Conservation (phyloP, 2,113 vertebrate genomes). For the Archocentrus centrarchus region DNA sequence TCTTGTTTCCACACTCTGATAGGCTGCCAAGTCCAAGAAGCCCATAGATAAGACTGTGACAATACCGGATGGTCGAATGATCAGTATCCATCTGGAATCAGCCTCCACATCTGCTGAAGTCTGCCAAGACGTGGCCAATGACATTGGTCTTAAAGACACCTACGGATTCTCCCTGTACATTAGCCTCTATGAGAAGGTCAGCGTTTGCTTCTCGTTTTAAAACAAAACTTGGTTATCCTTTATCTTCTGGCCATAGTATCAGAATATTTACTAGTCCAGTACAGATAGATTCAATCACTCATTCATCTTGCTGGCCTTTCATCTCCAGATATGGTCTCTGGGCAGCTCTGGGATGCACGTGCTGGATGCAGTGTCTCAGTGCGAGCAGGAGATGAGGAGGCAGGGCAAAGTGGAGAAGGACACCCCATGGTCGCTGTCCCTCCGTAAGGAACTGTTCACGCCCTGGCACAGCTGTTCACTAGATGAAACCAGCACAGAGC, state of each 20-base stretch:
- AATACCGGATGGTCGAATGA: slow-evolving; percentile 79
- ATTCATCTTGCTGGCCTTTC: not conserved
- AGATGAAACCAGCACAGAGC: slow-evolving; percentile 88
- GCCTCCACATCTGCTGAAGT: slow-evolving; percentile 88
- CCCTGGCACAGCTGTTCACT: slow-evolving; percentile 89
- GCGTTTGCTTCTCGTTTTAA: not conserved
- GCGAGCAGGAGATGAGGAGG: slow-evolving; percentile 89
- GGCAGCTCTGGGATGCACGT: slow-evolving; percentile 85
- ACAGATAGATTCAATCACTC: not conserved
- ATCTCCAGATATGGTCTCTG: slow-evolving; percentile 89
- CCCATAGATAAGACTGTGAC: slow-evolving; percentile 82
- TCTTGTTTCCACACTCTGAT: not conserved
- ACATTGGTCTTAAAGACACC: slow-evolving; percentile 81
- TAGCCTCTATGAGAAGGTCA: slow-evolving; percentile 87
- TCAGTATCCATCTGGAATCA: slow-evolving; percentile 86
- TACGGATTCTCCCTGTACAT: slow-evolving; percentile 96
- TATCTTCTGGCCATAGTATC: not conserved
- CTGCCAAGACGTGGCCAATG: slow-evolving; percentile 82
- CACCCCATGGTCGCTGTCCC: slow-evolving; percentile 86
- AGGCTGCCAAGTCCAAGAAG: slow-evolving; percentile 88
- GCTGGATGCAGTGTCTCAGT: slow-evolving; percentile 92
- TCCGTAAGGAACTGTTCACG: slow-evolving; percentile 92
- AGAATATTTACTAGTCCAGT: not conserved
- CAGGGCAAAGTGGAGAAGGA: slow-evolving; percentile 82
- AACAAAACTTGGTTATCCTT: not conserved